A percentile compares a stretch with the other conserved stretches of the same genome.
phyloP scores from a whole-genome alignment of 2,113 vertebrate species.

The sheep (Ovis aries) region DNA sequence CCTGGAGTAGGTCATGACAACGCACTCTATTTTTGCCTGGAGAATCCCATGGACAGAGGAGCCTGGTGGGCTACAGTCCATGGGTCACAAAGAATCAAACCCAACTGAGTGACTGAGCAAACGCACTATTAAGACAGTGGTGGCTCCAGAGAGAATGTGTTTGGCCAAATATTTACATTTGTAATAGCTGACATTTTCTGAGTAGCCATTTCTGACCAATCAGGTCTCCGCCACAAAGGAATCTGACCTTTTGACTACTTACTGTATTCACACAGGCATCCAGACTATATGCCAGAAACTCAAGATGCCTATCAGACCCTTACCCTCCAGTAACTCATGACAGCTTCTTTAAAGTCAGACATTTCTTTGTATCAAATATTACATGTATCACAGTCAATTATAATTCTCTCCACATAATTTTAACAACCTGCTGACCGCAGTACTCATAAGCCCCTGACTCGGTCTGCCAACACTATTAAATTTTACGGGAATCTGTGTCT shows the following conservation, averaged over 20 bases:
- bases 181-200: slow-evolving; percentile 26
- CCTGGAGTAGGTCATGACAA: not conserved
- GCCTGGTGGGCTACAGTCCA: not conserved
- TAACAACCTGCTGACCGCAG: not conserved
- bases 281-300: not conserved
- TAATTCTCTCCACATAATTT: not conserved
- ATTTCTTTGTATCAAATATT: not conserved
- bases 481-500: not conserved
- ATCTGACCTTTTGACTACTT: not conserved
- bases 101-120: not conserved
- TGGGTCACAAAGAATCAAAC: not conserved
- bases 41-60: not conserved
- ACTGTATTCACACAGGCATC: not conserved
- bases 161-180: slow-evolving; percentile 8
- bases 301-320: not conserved
- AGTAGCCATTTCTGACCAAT: not conserved
- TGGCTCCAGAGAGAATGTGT: not conserved
- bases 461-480: not conserved
- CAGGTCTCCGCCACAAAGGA: not conserved
- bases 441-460: not conserved
- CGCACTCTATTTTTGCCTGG: not conserved
- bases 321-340: not conserved
- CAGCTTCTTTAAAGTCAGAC: not conserved
- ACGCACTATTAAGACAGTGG: not conserved
- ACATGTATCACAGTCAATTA: not conserved